Percentiles rank a stretch among this genome's conserved stretches.
These are phyloP conservation scores for Sisor rabdophorus DNA, from an alignment of 2,113 vertebrate genomes.

Conservation along the genomic window DNA sequence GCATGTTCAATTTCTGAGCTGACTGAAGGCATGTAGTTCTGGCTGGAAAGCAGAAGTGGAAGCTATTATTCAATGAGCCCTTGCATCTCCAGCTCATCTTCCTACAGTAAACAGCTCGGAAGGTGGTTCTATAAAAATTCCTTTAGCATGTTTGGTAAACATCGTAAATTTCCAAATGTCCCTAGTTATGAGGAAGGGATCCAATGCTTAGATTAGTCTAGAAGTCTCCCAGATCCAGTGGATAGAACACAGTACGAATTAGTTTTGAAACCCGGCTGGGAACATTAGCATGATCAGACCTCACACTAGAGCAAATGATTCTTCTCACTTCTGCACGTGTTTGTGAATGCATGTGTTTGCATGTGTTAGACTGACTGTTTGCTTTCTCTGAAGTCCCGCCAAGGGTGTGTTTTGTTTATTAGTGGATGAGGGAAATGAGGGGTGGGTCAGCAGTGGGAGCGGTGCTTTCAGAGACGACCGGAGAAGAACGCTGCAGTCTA, in stretches of 20 bases:
- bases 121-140: slow-evolving; percentile 51
- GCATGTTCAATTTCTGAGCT: not conserved
- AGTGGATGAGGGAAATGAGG: slow-evolving; percentile 52
- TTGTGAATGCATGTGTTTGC: slow-evolving; percentile 32
- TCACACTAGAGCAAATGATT: slow-evolving; percentile 43
- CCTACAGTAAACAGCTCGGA: slow-evolving; percentile 32
- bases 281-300: slow-evolving; percentile 36
- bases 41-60: slow-evolving; percentile 15
- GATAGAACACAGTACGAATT: slow-evolving; percentile 22
- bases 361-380: slow-evolving; percentile 46
- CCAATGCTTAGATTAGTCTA: slow-evolving; percentile 46
- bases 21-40: not conserved
- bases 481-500: slow-evolving; percentile 48
- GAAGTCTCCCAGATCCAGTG: slow-evolving; percentile 37
- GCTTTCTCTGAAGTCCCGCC: slow-evolving; percentile 48
- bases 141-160: slow-evolving; percentile 43
- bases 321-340: slow-evolving; percentile 35
- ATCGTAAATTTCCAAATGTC: slow-evolving; percentile 45
- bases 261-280: not conserved
- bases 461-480: slow-evolving; percentile 40
- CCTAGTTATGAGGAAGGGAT: slow-evolving; percentile 46
- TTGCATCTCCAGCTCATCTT: not conserved
- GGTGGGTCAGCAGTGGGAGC: slow-evolving; percentile 48
- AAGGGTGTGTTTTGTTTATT: slow-evolving; percentile 57
- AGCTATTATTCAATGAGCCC: slow-evolving; percentile 19